A percentile compares a stretch with the other conserved stretches of the same genome.
Conservation (phyloP, 2,113 vertebrate genomes). For the Caranx melampygus region DNA sequence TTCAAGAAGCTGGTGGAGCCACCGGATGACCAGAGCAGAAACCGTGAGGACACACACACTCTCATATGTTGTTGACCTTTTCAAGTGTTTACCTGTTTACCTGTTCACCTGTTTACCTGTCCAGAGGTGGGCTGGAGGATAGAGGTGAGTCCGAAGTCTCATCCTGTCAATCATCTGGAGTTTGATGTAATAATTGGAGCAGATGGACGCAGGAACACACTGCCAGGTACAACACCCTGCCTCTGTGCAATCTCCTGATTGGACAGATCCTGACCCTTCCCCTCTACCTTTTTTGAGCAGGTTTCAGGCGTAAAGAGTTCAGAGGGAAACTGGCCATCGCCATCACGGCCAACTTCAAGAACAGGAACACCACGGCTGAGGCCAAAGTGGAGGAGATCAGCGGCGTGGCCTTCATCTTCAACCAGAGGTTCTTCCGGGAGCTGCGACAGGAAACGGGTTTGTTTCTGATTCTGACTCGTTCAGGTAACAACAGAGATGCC, state of each 20-base stretch:
- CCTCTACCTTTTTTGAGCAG: constrained; percentile 71
- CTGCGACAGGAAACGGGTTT: constrained; percentile 93
- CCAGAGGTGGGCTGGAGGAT: constrained; percentile 94
- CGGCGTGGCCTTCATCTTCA: constrained; percentile 98
- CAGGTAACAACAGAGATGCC: background rate
- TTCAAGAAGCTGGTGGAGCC: constrained; percentile 92
- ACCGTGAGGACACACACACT: constrained; percentile 81
- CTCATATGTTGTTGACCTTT: background rate
- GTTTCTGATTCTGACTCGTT: constrained; percentile 15
- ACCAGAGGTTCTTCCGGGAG: constrained; percentile 97
- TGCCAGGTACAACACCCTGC: constrained; percentile 86
- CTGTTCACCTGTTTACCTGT: background rate
- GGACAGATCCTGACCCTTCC: background rate
- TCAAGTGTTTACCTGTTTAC: background rate
- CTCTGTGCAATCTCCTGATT: background rate
- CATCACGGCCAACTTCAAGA: constrained; percentile 97
- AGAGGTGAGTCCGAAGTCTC: constrained; percentile 89
- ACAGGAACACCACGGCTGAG: constrained; percentile 94
- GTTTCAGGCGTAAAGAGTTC: constrained; percentile 94
- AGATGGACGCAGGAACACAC: constrained; percentile 94
- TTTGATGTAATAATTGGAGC: constrained; percentile 96
- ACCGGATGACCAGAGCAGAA: constrained; percentile 87
- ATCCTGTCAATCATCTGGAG: constrained; percentile 90
- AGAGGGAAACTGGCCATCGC: constrained; percentile 96
- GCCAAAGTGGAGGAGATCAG: constrained; percentile 98